Conservation (phyloP, 1,140 invertebrate species). For the Drosophila murphyi region DNA sequence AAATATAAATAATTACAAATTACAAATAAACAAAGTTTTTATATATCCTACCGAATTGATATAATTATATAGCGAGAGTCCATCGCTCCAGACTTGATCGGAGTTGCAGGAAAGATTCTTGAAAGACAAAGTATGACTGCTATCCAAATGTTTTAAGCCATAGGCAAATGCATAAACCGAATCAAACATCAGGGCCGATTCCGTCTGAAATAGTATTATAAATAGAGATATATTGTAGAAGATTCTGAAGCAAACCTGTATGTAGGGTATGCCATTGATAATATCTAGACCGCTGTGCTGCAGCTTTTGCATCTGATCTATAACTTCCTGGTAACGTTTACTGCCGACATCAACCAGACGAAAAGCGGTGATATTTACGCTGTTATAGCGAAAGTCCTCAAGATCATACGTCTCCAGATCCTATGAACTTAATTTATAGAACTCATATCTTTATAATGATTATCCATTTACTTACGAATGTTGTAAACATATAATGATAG, state of each 20-base stretch:
- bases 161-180: slow-evolving; percentile 94
- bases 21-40: background rate
- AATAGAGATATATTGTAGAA: background rate
- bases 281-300: slow-evolving; percentile 85
- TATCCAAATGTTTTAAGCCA: slow-evolving; percentile 90
- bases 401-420: slow-evolving; percentile 96
- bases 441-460: background rate
- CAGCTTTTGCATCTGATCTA: slow-evolving; percentile 95
- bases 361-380: slow-evolving; percentile 96
- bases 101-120: slow-evolving; percentile 93
- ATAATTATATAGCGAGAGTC: slow-evolving; percentile 94
- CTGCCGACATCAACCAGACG: slow-evolving; percentile 93
- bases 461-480: slow-evolving; percentile 86
- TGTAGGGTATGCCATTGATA: slow-evolving; percentile 68
- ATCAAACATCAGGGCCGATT: slow-evolving; percentile 96
- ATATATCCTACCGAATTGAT: slow-evolving; percentile 91
- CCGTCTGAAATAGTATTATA: slow-evolving; percentile 88
- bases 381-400: slow-evolving; percentile 97
- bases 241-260: slow-evolving; percentile 51
- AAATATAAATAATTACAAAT: slow-evolving; percentile 1
- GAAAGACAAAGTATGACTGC: slow-evolving; percentile 88
- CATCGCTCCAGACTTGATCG: slow-evolving; percentile 93
- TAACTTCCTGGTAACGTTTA: slow-evolving; percentile 89
- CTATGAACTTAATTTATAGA: slow-evolving; percentile 8
- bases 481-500: slow-evolving; percentile 97